phyloP scores from a whole-genome alignment of 1,140 invertebrate genomes.

The Drosophila nasuta region DNA sequence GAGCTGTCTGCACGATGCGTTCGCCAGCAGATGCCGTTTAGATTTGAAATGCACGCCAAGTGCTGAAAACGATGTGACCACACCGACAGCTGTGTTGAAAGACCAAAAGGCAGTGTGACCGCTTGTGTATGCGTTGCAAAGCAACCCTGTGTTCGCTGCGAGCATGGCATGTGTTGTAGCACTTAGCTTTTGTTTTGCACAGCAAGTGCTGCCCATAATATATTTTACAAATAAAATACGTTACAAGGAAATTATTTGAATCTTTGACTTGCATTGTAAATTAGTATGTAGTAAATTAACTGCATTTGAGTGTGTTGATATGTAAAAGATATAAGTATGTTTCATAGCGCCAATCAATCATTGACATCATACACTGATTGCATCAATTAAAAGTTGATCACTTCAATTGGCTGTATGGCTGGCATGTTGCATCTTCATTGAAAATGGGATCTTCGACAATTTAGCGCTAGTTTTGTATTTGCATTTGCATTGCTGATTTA shows the following conservation, averaged over 20 bases:
- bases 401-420: conserved; percentile 54
- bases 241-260: not conserved
- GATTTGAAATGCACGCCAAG: conserved; percentile 58
- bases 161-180: conserved; percentile 7
- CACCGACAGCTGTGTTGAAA: not conserved
- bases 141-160: not conserved
- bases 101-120: conserved; percentile 24
- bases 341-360: conserved; percentile 19
- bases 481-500: conserved; percentile 79
- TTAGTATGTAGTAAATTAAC: not conserved
- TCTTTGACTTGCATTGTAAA: not conserved
- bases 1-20: conserved; percentile 50
- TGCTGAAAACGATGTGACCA: conserved; percentile 38
- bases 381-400: conserved; percentile 72
- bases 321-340: not conserved
- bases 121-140: not conserved
- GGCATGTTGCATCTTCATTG: conserved; percentile 35
- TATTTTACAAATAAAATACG: not conserved
- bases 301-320: not conserved
- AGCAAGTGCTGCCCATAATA: conserved; percentile 18
- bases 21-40: conserved; percentile 60
- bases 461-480: conserved; percentile 36
- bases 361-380: conserved; percentile 54
- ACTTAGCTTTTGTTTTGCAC: not conserved
- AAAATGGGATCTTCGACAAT: conserved; percentile 34